These are phyloP conservation scores for Calephelis nemesis DNA, from an alignment of 1,140 invertebrate species.

Conservation along the genomic window DNA sequence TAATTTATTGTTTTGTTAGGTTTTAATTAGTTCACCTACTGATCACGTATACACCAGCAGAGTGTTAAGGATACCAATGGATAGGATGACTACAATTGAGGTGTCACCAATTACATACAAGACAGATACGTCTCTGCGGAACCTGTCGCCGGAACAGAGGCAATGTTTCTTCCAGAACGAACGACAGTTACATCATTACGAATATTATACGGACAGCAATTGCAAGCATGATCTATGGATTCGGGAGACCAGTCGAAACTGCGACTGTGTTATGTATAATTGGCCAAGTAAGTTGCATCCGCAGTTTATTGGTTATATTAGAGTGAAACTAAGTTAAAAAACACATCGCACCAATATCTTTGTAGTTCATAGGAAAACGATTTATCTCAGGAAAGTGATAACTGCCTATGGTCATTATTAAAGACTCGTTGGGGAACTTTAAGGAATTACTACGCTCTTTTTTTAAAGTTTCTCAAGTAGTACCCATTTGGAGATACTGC, in stretches of 20 bases:
- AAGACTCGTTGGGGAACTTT: too few relatives aligned
- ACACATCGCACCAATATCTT: too few relatives aligned
- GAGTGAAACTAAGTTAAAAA: too few relatives aligned
- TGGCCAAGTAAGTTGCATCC: slow-evolving; percentile 58
- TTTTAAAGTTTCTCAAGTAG: too few relatives aligned
- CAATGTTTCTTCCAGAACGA: slow-evolving; percentile 82
- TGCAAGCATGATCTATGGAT: slow-evolving; percentile 66
- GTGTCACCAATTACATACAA: slow-evolving; percentile 63
- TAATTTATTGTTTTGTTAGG: slow-evolving; percentile 37
- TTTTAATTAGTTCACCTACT: slow-evolving; percentile 64
- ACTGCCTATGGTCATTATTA: too few relatives aligned
- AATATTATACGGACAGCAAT: slow-evolving; percentile 66
- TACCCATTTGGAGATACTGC: too few relatives aligned
- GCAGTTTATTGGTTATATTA: too few relatives aligned
- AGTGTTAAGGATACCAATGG: slow-evolving; percentile 63
- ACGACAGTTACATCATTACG: slow-evolving; percentile 67
- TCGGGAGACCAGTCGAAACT: slow-evolving; percentile 44
- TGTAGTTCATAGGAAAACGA: too few relatives aligned
- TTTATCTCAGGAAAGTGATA: too few relatives aligned
- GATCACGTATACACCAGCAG: slow-evolving; percentile 64
- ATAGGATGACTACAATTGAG: slow-evolving; percentile 68
- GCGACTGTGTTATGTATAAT: slow-evolving; percentile 62
- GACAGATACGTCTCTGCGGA: slow-evolving; percentile 52
- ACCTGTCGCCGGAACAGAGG: slow-evolving; percentile 65
- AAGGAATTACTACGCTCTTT: too few relatives aligned